Conservation (phyloP, 2,888 invertebrate genomes). For the Deroplatys truncata region DNA sequence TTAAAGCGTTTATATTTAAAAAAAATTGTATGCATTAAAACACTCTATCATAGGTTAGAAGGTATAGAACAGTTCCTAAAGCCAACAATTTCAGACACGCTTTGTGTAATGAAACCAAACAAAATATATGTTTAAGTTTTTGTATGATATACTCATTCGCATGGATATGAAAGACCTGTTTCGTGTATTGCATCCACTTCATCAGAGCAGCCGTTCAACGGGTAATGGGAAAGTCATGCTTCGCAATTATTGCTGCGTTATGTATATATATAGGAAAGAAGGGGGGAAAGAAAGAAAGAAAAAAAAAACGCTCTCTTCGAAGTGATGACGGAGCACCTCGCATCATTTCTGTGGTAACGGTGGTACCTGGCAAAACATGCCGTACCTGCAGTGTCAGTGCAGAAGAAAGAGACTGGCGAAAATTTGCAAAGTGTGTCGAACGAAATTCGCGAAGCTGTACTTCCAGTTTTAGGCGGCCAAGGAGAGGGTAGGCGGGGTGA, state of each 20-base stretch:
- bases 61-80: too few relatives aligned
- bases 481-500: constrained; percentile 32
- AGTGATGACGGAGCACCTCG: not conserved
- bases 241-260: not conserved
- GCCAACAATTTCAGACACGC: too few relatives aligned
- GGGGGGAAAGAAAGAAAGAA: not conserved
- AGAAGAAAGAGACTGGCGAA: not conserved
- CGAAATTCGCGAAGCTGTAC: constrained; percentile 27
- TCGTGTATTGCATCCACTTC: not conserved
- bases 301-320: not conserved
- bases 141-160: too few relatives aligned
- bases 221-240: not conserved
- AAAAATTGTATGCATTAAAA: too few relatives aligned
- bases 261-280: not conserved
- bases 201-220: not conserved
- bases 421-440: constrained; percentile 6
- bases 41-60: too few relatives aligned
- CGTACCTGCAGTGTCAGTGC: not conserved
- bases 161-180: too few relatives aligned
- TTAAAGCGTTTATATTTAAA: too few relatives aligned
- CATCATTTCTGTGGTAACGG: not conserved
- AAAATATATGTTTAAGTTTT: too few relatives aligned
- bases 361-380: not conserved
- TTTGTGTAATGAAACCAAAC: too few relatives aligned
- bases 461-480: constrained; percentile 29